A percentile compares a stretch with the other conserved stretches of the same genome.
phyloP scores from a whole-genome alignment of 2,113 vertebrate genomes.

The Eurypyga helias region DNA sequence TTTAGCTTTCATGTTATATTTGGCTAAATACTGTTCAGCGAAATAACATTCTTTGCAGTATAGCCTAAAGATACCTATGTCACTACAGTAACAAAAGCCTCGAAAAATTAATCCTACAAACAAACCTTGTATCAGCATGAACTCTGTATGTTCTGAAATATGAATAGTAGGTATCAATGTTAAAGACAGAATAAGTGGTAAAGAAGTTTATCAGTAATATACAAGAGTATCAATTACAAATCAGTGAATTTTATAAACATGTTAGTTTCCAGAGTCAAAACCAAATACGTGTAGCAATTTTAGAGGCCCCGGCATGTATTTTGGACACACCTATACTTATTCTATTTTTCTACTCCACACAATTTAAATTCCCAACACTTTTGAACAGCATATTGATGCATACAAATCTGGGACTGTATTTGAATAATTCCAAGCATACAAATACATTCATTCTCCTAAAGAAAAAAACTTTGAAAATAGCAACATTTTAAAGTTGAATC shows the following conservation, averaged over 20 bases:
- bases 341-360: background rate
- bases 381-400: background rate
- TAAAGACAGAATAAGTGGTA: background rate
- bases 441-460: background rate
- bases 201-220: background rate
- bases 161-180: background rate
- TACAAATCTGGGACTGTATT: background rate
- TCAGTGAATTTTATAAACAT: background rate
- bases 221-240: background rate
- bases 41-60: background rate
- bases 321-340: background rate
- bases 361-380: background rate
- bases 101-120: background rate
- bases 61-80: accelerated
- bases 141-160: background rate
- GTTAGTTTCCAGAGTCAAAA: background rate
- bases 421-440: background rate
- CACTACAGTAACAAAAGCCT: background rate
- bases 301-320: background rate
- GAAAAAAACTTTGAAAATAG: background rate
- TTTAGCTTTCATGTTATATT: background rate
- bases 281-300: background rate
- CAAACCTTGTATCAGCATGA: background rate
- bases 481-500: background rate
- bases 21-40: background rate